These are phyloP conservation scores for Lithophane socia DNA, from an alignment of 2,888 invertebrate species.

Conservation along the genomic window DNA sequence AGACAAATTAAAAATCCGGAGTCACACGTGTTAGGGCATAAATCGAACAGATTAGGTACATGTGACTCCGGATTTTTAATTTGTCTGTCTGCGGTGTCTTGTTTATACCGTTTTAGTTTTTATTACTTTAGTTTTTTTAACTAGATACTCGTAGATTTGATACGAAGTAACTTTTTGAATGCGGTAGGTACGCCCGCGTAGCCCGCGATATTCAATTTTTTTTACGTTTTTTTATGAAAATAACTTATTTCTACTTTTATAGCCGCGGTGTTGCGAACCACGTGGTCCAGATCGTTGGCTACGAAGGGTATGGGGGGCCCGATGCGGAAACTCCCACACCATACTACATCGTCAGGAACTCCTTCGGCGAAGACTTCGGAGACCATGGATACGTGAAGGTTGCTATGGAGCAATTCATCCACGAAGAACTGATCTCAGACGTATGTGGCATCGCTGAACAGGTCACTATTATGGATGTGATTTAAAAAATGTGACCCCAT, in stretches of 20 bases:
- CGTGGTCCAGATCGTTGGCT: constrained; percentile 95
- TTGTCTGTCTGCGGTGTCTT: too few relatives aligned
- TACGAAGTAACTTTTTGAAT: background rate
- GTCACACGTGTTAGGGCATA: too few relatives aligned
- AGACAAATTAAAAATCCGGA: too few relatives aligned
- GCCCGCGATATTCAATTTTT: too few relatives aligned
- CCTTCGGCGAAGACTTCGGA: constrained; percentile 94
- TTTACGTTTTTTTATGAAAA: background rate
- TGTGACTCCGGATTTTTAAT: too few relatives aligned
- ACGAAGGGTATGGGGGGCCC: constrained; percentile 89
- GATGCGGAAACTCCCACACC: constrained; percentile 84
- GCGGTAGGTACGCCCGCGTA: background rate
- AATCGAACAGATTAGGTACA: too few relatives aligned
- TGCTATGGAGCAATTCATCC: constrained; percentile 88
- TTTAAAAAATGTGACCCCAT: background rate
- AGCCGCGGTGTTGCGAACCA: constrained; percentile 87
- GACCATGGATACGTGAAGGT: constrained; percentile 93
- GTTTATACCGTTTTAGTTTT: background rate
- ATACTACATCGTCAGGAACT: constrained; percentile 94
- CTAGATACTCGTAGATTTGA: background rate
- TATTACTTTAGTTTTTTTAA: background rate
- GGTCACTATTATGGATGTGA: constrained; percentile 80
- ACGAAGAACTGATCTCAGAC: constrained; percentile 78
- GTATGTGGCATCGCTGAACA: constrained; percentile 93
- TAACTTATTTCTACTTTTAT: constrained; percentile 15